A percentile compares a stretch with the other conserved stretches of the same genome.
phyloP scores from a whole-genome alignment of 1,140 invertebrate genomes.

The Piezodorus guildinii region DNA sequence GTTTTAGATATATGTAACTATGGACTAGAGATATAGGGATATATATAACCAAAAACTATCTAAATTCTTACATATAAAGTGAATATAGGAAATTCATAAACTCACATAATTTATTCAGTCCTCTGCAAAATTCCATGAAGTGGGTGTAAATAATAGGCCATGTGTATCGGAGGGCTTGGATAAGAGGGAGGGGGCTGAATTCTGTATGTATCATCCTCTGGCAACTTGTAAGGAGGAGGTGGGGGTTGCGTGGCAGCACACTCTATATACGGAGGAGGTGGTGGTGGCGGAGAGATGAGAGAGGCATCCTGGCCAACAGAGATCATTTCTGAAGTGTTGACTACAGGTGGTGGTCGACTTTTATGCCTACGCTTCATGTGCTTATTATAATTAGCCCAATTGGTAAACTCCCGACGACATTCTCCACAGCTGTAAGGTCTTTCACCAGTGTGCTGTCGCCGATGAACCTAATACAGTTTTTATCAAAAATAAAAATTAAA shows the following conservation, averaged over 20 bases:
- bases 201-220: not conserved
- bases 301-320: not conserved
- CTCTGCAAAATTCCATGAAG: not conserved
- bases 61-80: too few relatives aligned
- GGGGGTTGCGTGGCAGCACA: not conserved
- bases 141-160: slow-evolving; percentile 9
- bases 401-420: slow-evolving; percentile 57
- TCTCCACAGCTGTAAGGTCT: slow-evolving; percentile 43
- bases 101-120: not conserved
- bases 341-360: slow-evolving; percentile 33
- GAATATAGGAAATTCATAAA: not conserved
- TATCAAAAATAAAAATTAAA: not conserved
- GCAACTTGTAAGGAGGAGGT: not conserved
- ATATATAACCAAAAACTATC: too few relatives aligned
- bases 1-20: too few relatives aligned
- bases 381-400: slow-evolving; percentile 65
- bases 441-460: slow-evolving; percentile 48
- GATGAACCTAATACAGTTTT: slow-evolving; percentile 39
- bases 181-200: not conserved
- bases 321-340: not conserved
- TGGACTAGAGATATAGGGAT: too few relatives aligned
- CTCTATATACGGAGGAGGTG: not conserved
- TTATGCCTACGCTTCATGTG: slow-evolving; percentile 59
- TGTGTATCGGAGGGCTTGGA: not conserved
- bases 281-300: not conserved